Evolutionary conservation across 2,797 vertebrate genomes (phyloP), one percentile per base, ranked within the genome.

Genomic region (Phylloscopus collybita): DNA sequence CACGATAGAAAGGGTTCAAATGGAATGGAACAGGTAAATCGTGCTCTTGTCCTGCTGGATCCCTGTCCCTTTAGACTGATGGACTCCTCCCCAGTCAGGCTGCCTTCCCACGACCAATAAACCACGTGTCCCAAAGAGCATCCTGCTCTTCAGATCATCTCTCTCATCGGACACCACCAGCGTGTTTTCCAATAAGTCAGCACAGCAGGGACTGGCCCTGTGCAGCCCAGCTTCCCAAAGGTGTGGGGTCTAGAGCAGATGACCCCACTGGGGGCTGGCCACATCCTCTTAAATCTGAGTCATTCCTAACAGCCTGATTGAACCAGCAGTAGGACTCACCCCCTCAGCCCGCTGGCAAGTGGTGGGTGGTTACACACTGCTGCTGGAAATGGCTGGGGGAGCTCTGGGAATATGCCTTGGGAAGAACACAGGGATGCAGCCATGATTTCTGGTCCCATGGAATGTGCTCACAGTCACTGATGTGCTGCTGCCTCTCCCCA

Each of bases 401-500:
- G 78, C 50, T 6, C 0, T 5, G 18, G 70, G 61, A 57, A 1
- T 1, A 3, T 7, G 22, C 36, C 26, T 26, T 26, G 17, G 80
- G 74, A 70, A 66, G 30, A 56, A 19, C 0, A 6, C 32, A 56
- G 32, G 45, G 18, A 11, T 29, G 21, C 2, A 18, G 47, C 60
- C 0, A 0, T 49, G 14, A 6, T 44, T 34, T 19, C n/a, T 54
- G 49, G 23, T 78, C 13, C 80, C 13, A 2, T 0, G 1, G 20
- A 19, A 45, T 16, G 25, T 0, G 1, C 47, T 64, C n/a, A 40
- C 20, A 11, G 2, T 21, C 36, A 23, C 15, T 89, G 66, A 92
- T 5, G 1, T 59, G 45, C 49, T 70, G 13, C 57, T 91, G 22
- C 29, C 50, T 90, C 49, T 96, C 51, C 66, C 22, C 95, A 99